Evolutionary conservation across 2,113 vertebrate genomes (phyloP), one percentile per base, ranked within the genome.

Genomic region (Calyptommatus sinebrachiatus): DNA sequence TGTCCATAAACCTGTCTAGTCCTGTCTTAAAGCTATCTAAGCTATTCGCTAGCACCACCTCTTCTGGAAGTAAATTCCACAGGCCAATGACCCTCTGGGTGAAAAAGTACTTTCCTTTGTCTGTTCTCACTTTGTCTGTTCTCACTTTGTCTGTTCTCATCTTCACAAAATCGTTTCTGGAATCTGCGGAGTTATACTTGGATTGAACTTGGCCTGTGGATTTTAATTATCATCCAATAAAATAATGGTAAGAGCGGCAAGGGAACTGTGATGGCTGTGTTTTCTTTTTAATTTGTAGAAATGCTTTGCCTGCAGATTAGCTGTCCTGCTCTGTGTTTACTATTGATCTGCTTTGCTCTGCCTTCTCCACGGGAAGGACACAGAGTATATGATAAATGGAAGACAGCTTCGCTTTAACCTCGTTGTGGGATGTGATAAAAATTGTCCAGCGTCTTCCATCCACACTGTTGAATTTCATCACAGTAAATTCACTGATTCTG

Each of bases 221-320:
- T 89, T 93, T 90, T 91, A 93, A 93, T 92, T 91, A 87, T 74
- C 84, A 84, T 87, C 82, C 21, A 70, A 80, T 88, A 71, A 70
- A 89, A 78, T 83, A 90, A 89, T 83, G 84, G 83, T 79, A 85
- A 41, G 28, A 21, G 81, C 20, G 83, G 70, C 88, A 83, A 79
- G 86, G 83, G 87, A 83, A 84, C 85, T 88, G 84, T 81, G 81
- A 75, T 88, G 86, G 89, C 88, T 87, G 90, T 85, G 87, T 91
- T 91, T 91, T 82, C 91, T 76, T 90, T 91, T 91, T 90, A 90
- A 92, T 91, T 91, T 87, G 87, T 85, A 86, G 84, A 81, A 76
- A 85, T 88, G 85, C 90, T 88, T 83, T 88, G 84, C 82, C 82
- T 91, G 86, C 82, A 86, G 86, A 92, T 88, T 85, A 91, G 79